Base-by-base conservation (phyloP, 2,797 vertebrate species). In the Onychomys leucogaster region DNA sequence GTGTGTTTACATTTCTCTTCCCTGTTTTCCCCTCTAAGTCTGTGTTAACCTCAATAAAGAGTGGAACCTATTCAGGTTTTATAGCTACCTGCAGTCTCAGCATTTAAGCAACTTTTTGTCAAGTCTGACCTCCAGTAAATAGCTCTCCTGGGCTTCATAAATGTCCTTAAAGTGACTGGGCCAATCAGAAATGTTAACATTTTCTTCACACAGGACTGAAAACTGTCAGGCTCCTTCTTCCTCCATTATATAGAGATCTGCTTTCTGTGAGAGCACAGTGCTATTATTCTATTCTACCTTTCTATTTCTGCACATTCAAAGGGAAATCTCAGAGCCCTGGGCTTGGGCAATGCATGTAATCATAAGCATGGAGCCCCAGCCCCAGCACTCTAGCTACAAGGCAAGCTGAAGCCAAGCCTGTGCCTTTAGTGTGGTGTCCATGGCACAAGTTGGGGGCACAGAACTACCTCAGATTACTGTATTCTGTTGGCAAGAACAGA, bases 121-220 rank as follows among this genome's bases (percentile, higher is more conserved):
- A 96, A 93, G 34, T 91, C 67, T 94, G 29, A 43, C 63, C 69
- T 92, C 55, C 89, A 92, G 71, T 57, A 69, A 94, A 89, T 63
- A 89, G 19, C 41, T 92, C 21, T 91, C 49, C 41, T 75, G 59
- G 73, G 61, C 81, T 87, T 95, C 27, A n/a, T 23, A 93, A 32
- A 27, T 43, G 65, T 94, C 41, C 29, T 67, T 90, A 96, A 87
- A 88, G 80, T 81, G 14, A 59, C 10, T 43, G 61, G 71, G 17
- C 14, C 19, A 43, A 10, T 85, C 67, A 86, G 59, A 91, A 85
- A 52, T 65, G 85, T 78, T 92, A 92, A 55, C 5, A 1, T 80
- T 90, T 93, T 82, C 27, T 83, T 95, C 90, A 52, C 41, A n/a
- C 57, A 67, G 32, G 10, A 49, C n/a, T 77, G 71, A 91, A 93